Conservation (phyloP, 2,797 vertebrate species). For the Chelon labrosus region DNA sequence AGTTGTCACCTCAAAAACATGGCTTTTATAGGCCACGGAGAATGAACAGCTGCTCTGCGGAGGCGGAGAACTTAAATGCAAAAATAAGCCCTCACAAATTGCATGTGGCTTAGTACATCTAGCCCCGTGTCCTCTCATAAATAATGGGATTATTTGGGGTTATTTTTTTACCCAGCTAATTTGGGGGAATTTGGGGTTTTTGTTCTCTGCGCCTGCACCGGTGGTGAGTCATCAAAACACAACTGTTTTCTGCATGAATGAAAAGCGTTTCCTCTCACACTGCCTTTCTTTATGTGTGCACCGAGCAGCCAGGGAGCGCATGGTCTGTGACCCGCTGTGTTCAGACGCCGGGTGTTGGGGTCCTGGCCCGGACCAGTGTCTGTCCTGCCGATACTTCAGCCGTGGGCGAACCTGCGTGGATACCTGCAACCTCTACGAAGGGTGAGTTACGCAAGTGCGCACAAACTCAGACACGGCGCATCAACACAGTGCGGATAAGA, state of each 20-base stretch:
- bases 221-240: slow-evolving; percentile 14
- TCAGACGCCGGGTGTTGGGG: slow-evolving; percentile 96
- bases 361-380: slow-evolving; percentile 93
- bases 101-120: slow-evolving; percentile 9
- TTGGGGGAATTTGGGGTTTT: slow-evolving; percentile 14
- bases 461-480: background rate
- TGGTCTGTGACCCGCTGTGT: slow-evolving; percentile 94
- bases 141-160: slow-evolving; percentile 32
- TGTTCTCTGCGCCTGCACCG: slow-evolving; percentile 9
- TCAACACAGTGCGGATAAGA: background rate
- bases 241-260: background rate
- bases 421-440: slow-evolving; percentile 93
- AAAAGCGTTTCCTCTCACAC: background rate
- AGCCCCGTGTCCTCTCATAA: slow-evolving; percentile 22
- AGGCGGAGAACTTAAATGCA: slow-evolving; percentile 22
- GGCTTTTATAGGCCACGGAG: slow-evolving; percentile 26
- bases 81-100: slow-evolving; percentile 31
- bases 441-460: slow-evolving; percentile 84
- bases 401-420: slow-evolving; percentile 92
- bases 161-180: slow-evolving; percentile 31
- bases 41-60: slow-evolving; percentile 39
- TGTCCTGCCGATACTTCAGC: slow-evolving; percentile 93
- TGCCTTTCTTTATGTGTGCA: slow-evolving; percentile 41
- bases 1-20: slow-evolving; percentile 18
- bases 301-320: slow-evolving; percentile 88